Conservation (phyloP, 2,888 invertebrate species). For the Erebia ligea region DNA sequence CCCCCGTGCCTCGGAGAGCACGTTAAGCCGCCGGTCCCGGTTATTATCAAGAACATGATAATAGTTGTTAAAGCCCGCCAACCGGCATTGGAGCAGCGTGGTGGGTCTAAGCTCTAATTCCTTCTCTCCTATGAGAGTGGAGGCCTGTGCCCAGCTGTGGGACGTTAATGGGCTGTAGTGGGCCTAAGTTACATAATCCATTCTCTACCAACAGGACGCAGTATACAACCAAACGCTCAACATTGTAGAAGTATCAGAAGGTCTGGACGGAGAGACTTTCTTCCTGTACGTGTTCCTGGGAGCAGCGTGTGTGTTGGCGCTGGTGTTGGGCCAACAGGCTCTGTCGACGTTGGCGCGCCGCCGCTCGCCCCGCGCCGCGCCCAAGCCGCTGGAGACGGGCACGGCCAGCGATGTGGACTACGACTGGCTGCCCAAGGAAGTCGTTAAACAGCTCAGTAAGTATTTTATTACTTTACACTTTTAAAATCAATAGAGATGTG, state of each 20-base stretch:
- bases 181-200: too few species aligned
- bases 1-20: too few species aligned
- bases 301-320: conserved; percentile 92
- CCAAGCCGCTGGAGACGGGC: conserved; percentile 93
- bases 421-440: conserved; percentile 98
- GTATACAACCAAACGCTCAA: conserved; percentile 99
- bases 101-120: too few species aligned
- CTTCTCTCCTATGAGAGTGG: too few species aligned
- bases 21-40: too few species aligned
- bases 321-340: conserved; percentile 95
- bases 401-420: conserved; percentile 97
- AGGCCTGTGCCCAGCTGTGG: too few species aligned
- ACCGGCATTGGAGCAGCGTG: too few species aligned
- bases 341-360: conserved; percentile 92
- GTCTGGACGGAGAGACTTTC: conserved; percentile 98
- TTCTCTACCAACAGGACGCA: conserved; percentile 86
- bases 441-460: conserved; percentile 92
- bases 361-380: conserved; percentile 80
- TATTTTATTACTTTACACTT: conserved; percentile 41
- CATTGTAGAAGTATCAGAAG: conserved; percentile 97
- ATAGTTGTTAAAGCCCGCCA: too few species aligned
- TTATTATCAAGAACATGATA: too few species aligned
- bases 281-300: conserved; percentile 98
- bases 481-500: too few species aligned
- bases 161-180: too few species aligned